Percentiles rank a stretch among this genome's conserved stretches.
These are phyloP conservation scores for Bufotes viridis DNA, from an alignment of 2,797 vertebrate genomes.

Conservation along the genomic window DNA sequence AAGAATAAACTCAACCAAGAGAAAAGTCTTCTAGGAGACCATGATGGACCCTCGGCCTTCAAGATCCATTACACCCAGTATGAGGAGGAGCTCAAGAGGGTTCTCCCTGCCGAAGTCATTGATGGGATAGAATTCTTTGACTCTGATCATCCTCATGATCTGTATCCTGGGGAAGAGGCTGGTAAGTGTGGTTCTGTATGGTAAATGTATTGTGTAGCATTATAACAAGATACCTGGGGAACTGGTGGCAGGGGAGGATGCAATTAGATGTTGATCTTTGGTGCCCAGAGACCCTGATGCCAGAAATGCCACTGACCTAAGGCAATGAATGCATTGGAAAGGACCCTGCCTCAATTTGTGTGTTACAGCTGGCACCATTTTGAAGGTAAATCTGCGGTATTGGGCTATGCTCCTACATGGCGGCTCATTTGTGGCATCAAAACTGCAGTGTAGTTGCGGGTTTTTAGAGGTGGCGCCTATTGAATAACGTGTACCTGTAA, in stretches of 20 bases:
- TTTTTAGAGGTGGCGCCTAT: no score
- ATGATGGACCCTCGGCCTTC: neutral
- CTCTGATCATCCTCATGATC: neutral
- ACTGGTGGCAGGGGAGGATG: neutral
- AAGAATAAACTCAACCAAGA: constrained; percentile 3
- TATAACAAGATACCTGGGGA: neutral
- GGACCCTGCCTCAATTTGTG: no score
- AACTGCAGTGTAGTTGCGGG: no score
- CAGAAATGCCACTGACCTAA: no score
- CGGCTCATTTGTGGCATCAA: no score
- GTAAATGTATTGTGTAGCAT: neutral
- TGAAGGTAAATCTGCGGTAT: no score
- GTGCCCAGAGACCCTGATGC: no score
- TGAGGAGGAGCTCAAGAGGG: constrained; percentile 27
- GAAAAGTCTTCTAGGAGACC: neutral
- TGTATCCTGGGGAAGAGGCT: neutral
- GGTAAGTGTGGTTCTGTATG: constrained; percentile 3
- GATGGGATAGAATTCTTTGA: constrained; percentile 32
- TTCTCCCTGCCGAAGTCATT: constrained; percentile 10
- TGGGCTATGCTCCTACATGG: no score
- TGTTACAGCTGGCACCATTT: no score
- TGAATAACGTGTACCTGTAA: no score
- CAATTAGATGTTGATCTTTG: no score
- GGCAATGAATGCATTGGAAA: no score
- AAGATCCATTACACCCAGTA: constrained; percentile 13